These are phyloP conservation scores for Dendropsophus ebraccatus DNA, from an alignment of 2,113 vertebrate species.

Conservation along the genomic window DNA sequence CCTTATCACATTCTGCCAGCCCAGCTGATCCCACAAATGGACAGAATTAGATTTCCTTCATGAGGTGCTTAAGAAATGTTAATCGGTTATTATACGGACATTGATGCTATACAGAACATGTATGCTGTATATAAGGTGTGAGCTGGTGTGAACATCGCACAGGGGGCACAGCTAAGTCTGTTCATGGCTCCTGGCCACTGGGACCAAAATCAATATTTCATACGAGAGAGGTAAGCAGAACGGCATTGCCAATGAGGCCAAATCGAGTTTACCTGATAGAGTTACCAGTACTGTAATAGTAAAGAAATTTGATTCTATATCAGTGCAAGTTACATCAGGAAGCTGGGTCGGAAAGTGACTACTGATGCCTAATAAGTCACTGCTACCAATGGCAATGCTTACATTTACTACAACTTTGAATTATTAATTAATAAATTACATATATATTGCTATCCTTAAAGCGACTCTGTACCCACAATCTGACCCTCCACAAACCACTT, in stretches of 20 bases:
- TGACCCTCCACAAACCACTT: no score
- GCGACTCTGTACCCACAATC: no score
- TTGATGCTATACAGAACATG: neutral
- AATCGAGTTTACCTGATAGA: no score
- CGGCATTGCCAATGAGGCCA: neutral
- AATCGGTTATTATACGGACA: neutral
- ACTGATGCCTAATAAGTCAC: no score
- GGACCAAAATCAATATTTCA: constrained; percentile 1
- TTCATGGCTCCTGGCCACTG: neutral
- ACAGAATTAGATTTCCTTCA: neutral
- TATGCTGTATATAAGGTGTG: neutral
- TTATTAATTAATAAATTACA: no score
- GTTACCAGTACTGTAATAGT: neutral
- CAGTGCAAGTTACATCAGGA: neutral
- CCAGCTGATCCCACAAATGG: constrained; percentile 37
- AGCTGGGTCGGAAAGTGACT: neutral
- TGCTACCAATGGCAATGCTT: no score
- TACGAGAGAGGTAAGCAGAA: neutral
- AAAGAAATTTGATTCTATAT: neutral
- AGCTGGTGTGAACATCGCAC: neutral
- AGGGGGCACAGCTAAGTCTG: neutral
- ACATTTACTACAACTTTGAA: no score
- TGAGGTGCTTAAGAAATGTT: neutral
- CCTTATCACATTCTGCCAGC: constrained; percentile 1
- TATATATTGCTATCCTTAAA: no score